Base-by-base conservation (phyloP, 2,113 vertebrate species). In the Progne subis region DNA sequence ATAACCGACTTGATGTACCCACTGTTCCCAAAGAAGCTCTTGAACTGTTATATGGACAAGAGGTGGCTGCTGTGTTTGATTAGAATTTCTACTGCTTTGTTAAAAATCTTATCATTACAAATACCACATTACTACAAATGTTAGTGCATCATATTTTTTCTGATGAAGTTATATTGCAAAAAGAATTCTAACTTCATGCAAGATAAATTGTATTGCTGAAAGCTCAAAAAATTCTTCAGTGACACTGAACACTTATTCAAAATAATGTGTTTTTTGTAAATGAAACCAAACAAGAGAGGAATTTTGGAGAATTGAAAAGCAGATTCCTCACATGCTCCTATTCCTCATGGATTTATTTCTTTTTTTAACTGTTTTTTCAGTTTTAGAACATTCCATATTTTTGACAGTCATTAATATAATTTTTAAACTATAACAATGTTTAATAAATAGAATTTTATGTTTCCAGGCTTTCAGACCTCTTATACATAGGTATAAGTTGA, bases 51-150 rank as follows among this genome's bases (percentile, higher is more conserved):
- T 19, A 14, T 3, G 18, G 12, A 88, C 56, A 76, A 68, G 20
- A 72, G 8, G 6, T 39, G 18, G 6, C 2, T 3, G 9, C 8
- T 39, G 5, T 77, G 64, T 57, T 46, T 50, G 8, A 39, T 47
- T 46, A 72, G 57, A 56, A 68, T 78, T 81, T 46, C 24, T 7
- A 23, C 11, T 52, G 11, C 3, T 92, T 59, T 11, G 15, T 56
- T 47, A 46, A 32, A 32, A 31, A 60, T 52, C 2, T 31, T 64
- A 10, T 10, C 3, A 65, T 11, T 34, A 34, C 2, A 50, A 46
- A 52, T 32, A 31, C 11, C 0, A 0, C 14, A 4, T 37, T 18
- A n/a, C 49, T 84, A 31, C 11, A 68, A 88, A 82, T 46, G 8
- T 2, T 46, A 41, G 5, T 28, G 18, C 11, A 44, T 6, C 4